phyloP scores from a whole-genome alignment of 2,888 invertebrate species.

The Quadriops clusia region DNA sequence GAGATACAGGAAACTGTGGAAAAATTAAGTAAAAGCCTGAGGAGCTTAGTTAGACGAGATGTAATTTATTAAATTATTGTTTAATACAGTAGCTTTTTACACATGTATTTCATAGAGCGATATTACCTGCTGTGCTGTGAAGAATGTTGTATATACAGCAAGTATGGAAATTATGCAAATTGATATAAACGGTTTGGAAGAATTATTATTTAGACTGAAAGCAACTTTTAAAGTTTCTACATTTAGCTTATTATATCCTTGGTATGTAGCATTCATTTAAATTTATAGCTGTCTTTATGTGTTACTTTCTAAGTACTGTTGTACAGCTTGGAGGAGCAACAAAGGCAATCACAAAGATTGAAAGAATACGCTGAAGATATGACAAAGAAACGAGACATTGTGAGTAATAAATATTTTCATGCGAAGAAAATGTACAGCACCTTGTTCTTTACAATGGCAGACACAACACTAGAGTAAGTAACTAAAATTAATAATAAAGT shows the following conservation, averaged over 20 bases:
- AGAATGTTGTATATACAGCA: too few relatives aligned
- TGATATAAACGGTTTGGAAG: too few relatives aligned
- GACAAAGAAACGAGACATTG: conserved; percentile 37
- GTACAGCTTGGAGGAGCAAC: conserved; percentile 41
- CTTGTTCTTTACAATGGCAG: conserved; percentile 9
- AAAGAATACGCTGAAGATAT: conserved; percentile 37
- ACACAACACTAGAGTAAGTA: conserved; percentile 11
- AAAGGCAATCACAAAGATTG: conserved; percentile 40
- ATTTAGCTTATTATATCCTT: too few relatives aligned
- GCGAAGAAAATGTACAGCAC: conserved; percentile 34
- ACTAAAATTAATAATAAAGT: not conserved
- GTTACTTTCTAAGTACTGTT: conserved; percentile 1
- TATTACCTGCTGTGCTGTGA: too few relatives aligned
- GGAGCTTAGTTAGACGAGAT: conserved; percentile 36
- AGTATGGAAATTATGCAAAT: too few relatives aligned
- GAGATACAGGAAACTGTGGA: conserved; percentile 36
- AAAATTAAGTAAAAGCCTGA: conserved; percentile 35
- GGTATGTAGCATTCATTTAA: not conserved
- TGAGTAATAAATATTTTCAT: conserved; percentile 42
- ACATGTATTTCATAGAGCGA: too few relatives aligned
- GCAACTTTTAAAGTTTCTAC: too few relatives aligned
- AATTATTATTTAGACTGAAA: too few relatives aligned
- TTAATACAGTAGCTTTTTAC: too few relatives aligned
- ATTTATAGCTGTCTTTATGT: conserved; percentile 1
- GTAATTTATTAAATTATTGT: too few relatives aligned